Evolutionary conservation across 1,140 invertebrate genomes (phyloP).

Genomic region (Pachyrhynchus sulphureomaculatus): DNA sequence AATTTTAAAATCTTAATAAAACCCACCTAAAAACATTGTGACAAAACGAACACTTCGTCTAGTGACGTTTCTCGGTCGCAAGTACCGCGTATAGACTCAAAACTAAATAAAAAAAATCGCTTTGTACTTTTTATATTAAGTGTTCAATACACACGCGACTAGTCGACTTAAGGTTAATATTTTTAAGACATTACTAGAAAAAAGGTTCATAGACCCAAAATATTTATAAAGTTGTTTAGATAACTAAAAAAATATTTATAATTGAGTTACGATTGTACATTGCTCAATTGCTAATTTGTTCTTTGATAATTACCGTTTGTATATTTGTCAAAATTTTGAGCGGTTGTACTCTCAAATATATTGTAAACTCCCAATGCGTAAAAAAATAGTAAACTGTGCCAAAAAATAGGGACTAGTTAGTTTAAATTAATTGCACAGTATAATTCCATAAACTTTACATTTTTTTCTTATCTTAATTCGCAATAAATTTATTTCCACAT

Average conservation of each 20-base stretch:
- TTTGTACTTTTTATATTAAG: conserved; percentile 51
- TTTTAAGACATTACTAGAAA: conserved; percentile 46
- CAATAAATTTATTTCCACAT: no score
- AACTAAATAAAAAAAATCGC: conserved; percentile 39
- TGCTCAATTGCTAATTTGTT: conserved; percentile 45
- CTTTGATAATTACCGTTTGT: conserved; percentile 32
- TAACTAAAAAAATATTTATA: conserved; percentile 43
- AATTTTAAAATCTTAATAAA: conserved; percentile 1
- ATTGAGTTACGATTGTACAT: conserved; percentile 48
- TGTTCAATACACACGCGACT: conserved; percentile 44
- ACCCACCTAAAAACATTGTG: conserved; percentile 5
- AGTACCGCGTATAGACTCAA: conserved; percentile 27
- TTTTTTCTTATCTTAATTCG: no score
- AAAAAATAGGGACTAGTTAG: background rate
- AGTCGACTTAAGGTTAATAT: conserved; percentile 46
- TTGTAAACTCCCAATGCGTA: background rate
- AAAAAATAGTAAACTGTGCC: background rate
- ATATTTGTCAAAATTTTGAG: conserved; percentile 35
- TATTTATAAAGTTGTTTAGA: conserved; percentile 47
- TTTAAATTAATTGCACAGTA: no score
- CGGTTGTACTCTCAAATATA: conserved; percentile 18
- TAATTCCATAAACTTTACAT: no score
- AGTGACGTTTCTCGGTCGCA: conserved; percentile 23
- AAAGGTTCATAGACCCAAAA: conserved; percentile 38
- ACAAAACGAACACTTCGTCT: conserved; percentile 24